phyloP scores from a whole-genome alignment of 2,888 invertebrate species.

The Thecocarcelia acutangulata region DNA sequence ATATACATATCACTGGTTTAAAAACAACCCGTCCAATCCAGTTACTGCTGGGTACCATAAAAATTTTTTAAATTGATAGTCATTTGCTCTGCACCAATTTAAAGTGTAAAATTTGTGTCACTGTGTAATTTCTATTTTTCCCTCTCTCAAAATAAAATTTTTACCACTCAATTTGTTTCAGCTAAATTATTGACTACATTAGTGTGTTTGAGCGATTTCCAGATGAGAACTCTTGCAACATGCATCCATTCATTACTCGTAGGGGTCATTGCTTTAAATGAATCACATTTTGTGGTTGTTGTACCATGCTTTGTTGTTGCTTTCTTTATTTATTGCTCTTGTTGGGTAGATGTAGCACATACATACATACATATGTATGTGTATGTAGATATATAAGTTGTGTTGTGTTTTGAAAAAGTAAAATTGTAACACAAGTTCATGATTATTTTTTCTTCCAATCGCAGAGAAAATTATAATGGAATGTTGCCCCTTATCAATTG shows the following conservation, averaged over 20 bases:
- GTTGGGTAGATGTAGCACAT: neutral
- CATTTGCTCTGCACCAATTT: too few relatives aligned
- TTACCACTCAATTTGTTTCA: constrained; percentile 6
- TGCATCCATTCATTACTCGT: neutral
- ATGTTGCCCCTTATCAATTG: constrained; percentile 10
- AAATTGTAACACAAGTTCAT: constrained; percentile 40
- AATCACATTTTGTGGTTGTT: constrained; percentile 39
- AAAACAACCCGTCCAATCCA: too few relatives aligned
- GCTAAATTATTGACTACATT: constrained; percentile 12
- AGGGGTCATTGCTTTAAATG: constrained; percentile 64
- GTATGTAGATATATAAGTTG: too few relatives aligned
- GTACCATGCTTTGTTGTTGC: constrained; percentile 3
- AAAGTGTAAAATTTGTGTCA: too few relatives aligned
- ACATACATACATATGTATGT: too few relatives aligned
- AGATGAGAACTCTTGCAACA: constrained; percentile 51
- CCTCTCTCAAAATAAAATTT: too few relatives aligned
- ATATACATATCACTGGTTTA: too few relatives aligned
- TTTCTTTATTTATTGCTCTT: neutral
- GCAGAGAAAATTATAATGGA: neutral
- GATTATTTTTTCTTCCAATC: neutral
- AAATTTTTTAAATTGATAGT: too few relatives aligned
- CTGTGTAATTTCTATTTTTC: too few relatives aligned
- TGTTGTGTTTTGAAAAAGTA: constrained; percentile 1
- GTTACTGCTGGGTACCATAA: too few relatives aligned
- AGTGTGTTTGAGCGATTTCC: constrained; percentile 19